A percentile compares a stretch with the other conserved stretches of the same genome.
These are phyloP conservation scores for Synanthedon vespiformis DNA, from an alignment of 2,888 invertebrate genomes.

Conservation along the genomic window DNA sequence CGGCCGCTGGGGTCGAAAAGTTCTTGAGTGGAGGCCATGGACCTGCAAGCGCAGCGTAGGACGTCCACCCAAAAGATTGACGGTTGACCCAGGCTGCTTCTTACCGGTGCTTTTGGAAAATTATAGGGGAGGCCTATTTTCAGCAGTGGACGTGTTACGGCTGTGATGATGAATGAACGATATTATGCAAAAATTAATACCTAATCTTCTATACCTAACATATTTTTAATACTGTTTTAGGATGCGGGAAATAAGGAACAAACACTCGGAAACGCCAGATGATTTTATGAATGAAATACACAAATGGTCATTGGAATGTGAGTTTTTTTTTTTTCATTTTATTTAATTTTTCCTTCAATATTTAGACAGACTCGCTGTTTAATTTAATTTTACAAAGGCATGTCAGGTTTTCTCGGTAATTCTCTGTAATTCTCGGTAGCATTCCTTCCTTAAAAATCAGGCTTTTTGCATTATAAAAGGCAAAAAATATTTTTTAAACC, in stretches of 20 bases:
- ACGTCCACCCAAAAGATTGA: too few relatives aligned
- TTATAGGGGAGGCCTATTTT: too few relatives aligned
- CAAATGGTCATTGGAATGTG: constrained; percentile 86
- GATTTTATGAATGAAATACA: constrained; percentile 79
- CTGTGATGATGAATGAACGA: too few relatives aligned
- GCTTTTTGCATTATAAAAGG: too few relatives aligned
- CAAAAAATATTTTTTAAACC: too few relatives aligned
- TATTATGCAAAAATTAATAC: too few relatives aligned
- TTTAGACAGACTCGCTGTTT: neutral
- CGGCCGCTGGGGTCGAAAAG: too few relatives aligned
- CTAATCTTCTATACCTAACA: neutral
- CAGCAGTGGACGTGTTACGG: too few relatives aligned
- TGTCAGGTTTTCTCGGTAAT: neutral
- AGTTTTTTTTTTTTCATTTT: constrained; percentile 31
- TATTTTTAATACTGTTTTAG: constrained; percentile 38
- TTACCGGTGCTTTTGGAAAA: too few relatives aligned
- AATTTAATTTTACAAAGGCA: neutral
- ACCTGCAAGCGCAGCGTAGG: too few relatives aligned
- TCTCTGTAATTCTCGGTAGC: neutral
- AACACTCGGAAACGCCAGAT: constrained; percentile 70
- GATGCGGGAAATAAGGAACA: constrained; percentile 66
- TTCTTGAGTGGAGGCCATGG: neutral
- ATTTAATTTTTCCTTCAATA: neutral
- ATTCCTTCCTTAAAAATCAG: too few relatives aligned
- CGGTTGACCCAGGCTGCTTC: too few relatives aligned